Conservation (phyloP, 2,797 vertebrate genomes). For the Triplophysa bombifrons region DNA sequence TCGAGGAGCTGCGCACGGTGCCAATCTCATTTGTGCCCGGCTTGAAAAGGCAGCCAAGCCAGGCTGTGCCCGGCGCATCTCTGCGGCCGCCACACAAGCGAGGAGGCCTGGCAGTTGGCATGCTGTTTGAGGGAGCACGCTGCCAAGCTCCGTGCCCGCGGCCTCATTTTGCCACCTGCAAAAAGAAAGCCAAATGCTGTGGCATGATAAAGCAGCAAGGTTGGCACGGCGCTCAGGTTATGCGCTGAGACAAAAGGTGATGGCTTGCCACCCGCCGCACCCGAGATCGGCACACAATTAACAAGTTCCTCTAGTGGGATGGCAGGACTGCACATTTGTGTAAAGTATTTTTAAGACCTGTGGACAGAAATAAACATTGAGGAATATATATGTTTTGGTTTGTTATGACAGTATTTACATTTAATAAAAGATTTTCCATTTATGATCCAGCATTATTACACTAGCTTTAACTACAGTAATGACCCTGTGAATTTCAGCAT, state of each 20-base stretch:
- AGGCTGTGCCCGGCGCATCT: constrained; percentile 53
- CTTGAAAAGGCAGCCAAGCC: constrained; percentile 56
- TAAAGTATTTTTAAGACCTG: background rate
- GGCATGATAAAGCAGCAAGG: constrained; percentile 59
- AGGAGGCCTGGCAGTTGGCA: constrained; percentile 57
- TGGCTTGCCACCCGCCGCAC: constrained; percentile 37
- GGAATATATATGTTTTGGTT: no score
- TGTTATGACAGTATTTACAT: no score
- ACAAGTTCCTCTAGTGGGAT: constrained; percentile 42
- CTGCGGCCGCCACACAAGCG: constrained; percentile 48
- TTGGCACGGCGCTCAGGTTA: constrained; percentile 28
- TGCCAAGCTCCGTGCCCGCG: constrained; percentile 56
- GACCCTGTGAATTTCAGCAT: no score
- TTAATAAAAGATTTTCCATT: no score
- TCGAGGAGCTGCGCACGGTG: constrained; percentile 51
- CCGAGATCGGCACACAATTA: constrained; percentile 39
- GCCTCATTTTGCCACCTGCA: constrained; percentile 60
- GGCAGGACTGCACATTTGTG: background rate
- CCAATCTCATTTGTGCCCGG: constrained; percentile 66
- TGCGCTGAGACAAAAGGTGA: constrained; percentile 41
- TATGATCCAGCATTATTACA: no score
- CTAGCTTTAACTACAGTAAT: no score
- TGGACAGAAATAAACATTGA: background rate
- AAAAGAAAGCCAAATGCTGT: constrained; percentile 58
- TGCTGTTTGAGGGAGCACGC: constrained; percentile 33